Percentiles rank a stretch among this genome's conserved stretches.
These are phyloP conservation scores for Zeus faber DNA, from an alignment of 2,113 vertebrate species.

Conservation along the genomic window DNA sequence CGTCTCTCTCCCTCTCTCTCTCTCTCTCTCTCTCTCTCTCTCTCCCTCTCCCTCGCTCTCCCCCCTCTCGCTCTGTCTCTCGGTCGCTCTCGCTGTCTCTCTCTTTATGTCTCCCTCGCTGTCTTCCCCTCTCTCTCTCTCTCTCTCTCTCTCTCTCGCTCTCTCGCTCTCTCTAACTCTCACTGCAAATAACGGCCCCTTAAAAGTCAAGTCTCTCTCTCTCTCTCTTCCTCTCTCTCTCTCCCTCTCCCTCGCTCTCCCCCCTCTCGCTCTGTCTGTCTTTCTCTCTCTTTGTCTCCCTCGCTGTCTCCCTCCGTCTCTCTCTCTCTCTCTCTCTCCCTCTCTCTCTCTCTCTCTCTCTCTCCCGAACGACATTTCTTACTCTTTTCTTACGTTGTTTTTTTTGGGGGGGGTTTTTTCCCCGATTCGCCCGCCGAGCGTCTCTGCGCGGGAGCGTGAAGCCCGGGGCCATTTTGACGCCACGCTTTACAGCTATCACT, in stretches of 20 bases:
- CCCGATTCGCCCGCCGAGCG: not conserved
- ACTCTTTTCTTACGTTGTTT: not conserved
- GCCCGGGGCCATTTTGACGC: slow-evolving; percentile 45
- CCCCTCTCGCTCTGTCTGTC: not conserved
- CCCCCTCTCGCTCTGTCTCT: no score
- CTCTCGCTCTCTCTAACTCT: no score
- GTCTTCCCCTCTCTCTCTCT: no score
- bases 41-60: no score
- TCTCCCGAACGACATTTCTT: not conserved
- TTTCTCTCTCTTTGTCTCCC: not conserved
- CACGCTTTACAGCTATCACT: slow-evolving; percentile 60
- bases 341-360: not conserved
- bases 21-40: no score
- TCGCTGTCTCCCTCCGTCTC: not conserved
- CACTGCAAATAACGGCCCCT: not conserved
- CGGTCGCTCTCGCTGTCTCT: no score
- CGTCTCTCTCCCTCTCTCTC: no score
- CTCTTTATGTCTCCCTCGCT: no score
- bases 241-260: not conserved
- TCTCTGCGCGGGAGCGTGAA: slow-evolving; percentile 40
- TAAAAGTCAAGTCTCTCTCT: not conserved
- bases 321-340: not conserved
- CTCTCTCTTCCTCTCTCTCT: not conserved
- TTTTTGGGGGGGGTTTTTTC: no score
- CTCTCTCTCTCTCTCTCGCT: no score